Percentiles rank a stretch among this genome's conserved stretches.
These are phyloP conservation scores for Spongilla lacustris DNA, from an alignment of 37 sponge, comb jelly and placozoan genomes.

Conservation along the genomic window DNA sequence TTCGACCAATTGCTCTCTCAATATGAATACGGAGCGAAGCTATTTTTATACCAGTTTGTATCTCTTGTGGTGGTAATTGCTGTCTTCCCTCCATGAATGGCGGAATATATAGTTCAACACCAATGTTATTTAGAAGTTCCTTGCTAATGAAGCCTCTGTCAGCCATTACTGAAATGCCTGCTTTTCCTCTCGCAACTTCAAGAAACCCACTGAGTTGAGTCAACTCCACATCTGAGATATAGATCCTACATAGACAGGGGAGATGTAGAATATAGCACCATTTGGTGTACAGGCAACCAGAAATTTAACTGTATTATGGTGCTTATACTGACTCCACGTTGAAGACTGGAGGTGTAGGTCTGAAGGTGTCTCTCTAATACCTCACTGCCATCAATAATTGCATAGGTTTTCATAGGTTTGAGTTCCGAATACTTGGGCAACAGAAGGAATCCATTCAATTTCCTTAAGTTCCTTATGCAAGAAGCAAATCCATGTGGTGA, in stretches of 20 bases:
- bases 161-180: conserved; percentile 10
- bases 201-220: conserved; percentile 20
- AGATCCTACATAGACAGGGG: conserved; percentile 31
- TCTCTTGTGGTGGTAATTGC: no score
- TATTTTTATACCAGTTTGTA: no score
- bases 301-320: no score
- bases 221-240: conserved; percentile 48
- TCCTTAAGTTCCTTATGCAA: no score
- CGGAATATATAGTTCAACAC: conserved; percentile 37
- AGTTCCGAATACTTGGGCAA: no score
- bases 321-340: conserved; percentile 10
- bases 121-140: conserved; percentile 14
- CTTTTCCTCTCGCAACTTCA: neutral
- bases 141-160: conserved; percentile 36
- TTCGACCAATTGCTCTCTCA: no score
- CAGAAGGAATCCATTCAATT: no score
- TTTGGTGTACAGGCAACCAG: no score
- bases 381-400: conserved; percentile 46
- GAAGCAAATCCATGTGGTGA: no score
- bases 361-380: conserved; percentile 26
- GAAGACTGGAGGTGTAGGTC: conserved; percentile 32
- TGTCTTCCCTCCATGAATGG: conserved; percentile 40
- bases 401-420: no score
- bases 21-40: no score
- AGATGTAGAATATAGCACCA: conserved; percentile 18